A percentile compares a stretch with the other conserved stretches of the same genome.
These are phyloP conservation scores for Ferrisia virgata DNA, from an alignment of 2,888 invertebrate genomes.

Conservation along the genomic window DNA sequence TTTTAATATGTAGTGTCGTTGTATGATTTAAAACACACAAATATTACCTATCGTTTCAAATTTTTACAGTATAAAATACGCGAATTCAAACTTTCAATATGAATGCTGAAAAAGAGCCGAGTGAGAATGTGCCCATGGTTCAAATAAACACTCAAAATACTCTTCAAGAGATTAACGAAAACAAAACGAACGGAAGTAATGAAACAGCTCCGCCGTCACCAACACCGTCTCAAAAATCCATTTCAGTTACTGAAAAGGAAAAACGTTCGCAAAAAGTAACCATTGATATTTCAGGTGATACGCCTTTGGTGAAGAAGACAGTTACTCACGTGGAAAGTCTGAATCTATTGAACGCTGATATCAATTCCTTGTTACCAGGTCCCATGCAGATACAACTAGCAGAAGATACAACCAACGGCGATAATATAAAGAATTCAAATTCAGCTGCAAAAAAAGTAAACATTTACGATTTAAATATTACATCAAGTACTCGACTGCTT, in stretches of 20 bases:
- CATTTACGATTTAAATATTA: no score
- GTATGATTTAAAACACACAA: no score
- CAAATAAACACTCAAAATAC: not conserved
- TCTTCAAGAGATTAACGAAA: not conserved
- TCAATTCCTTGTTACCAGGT: not conserved
- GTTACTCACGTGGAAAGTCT: not conserved
- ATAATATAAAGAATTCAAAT: not conserved
- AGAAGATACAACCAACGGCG: not conserved
- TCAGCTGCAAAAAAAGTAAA: not conserved
- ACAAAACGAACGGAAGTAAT: not conserved
- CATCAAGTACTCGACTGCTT: no score
- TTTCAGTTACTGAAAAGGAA: not conserved
- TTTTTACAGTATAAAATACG: no score
- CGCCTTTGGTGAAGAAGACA: not conserved
- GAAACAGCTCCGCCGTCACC: not conserved
- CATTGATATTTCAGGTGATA: not conserved
- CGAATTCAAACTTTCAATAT: no score
- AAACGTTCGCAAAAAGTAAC: not conserved
- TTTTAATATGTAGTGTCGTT: no score
- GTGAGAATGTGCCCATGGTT: not conserved
- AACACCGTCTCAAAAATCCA: not conserved
- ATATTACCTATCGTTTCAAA: no score
- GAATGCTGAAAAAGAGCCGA: not conserved
- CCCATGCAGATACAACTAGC: not conserved
- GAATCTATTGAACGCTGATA: not conserved